These are phyloP conservation scores for Macquaria australasica DNA, from an alignment of 2,113 vertebrate species.

Conservation along the genomic window DNA sequence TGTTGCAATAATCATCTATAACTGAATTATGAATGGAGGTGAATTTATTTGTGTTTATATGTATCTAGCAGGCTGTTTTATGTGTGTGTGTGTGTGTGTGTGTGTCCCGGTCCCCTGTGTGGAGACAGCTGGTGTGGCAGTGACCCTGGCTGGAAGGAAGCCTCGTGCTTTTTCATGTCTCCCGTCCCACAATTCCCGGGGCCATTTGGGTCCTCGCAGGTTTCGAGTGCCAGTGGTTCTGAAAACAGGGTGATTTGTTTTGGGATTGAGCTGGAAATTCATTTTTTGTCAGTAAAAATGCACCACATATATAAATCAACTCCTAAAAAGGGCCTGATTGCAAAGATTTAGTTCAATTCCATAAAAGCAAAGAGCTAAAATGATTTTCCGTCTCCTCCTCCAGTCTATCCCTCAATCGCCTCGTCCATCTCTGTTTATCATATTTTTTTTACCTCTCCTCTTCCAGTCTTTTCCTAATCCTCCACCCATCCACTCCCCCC, in stretches of 20 bases:
- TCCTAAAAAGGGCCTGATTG: constrained; percentile 44
- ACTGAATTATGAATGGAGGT: neutral
- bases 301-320: constrained; percentile 27
- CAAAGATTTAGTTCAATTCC: constrained; percentile 69
- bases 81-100: constrained; percentile 30
- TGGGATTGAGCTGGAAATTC: constrained; percentile 8
- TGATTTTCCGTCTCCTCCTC: constrained; percentile 59
- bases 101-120: constrained; percentile 66
- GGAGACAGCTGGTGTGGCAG: constrained; percentile 77
- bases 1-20: neutral
- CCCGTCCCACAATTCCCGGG: constrained; percentile 52
- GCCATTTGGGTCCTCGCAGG: constrained; percentile 46
- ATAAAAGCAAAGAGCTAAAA: constrained; percentile 63
- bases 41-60: constrained; percentile 10
- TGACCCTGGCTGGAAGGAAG: constrained; percentile 69
- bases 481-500: constrained; percentile 33
- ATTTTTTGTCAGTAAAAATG: neutral
- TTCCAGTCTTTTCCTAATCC: constrained; percentile 78
- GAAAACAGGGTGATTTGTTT: neutral
- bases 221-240: constrained; percentile 34
- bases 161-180: constrained; percentile 56
- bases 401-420: constrained; percentile 63
- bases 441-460: constrained; percentile 62
- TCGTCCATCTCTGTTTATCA: constrained; percentile 68
- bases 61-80: neutral